Percentiles rank a stretch among this genome's conserved stretches.
Evolutionary conservation across 2,888 invertebrate species (phyloP).

Genomic region (Thera obeliscata): DNA sequence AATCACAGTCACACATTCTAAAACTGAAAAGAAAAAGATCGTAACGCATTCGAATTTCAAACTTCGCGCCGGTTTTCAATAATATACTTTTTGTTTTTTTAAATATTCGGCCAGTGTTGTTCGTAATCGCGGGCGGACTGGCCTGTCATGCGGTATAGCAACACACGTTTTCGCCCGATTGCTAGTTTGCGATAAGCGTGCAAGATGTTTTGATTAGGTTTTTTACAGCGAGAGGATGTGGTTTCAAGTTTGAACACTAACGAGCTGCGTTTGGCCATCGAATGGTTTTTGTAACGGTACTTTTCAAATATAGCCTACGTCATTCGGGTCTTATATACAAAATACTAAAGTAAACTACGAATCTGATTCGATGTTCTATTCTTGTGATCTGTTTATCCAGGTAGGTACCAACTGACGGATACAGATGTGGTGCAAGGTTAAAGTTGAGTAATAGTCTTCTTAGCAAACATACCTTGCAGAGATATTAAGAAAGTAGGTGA

Average conservation of each 20-base stretch:
- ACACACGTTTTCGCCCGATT: conserved; percentile 36
- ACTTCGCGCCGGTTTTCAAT: conserved; percentile 48
- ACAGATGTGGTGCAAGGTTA: conserved; percentile 34
- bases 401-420: conserved; percentile 13
- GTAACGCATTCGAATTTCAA: conserved; percentile 23
- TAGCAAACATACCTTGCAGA: background rate
- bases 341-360: conserved; percentile 12
- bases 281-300: conserved; percentile 35
- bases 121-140: conserved; percentile 57
- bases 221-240: conserved; percentile 44
- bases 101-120: conserved; percentile 47
- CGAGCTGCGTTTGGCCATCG: conserved; percentile 40
- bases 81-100: conserved; percentile 37
- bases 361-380: conserved; percentile 34
- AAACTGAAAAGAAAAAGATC: conserved; percentile 32
- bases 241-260: conserved; percentile 38
- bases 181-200: conserved; percentile 56
- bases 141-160: conserved; percentile 38
- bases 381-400: conserved; percentile 37
- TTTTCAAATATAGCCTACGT: conserved; percentile 15
- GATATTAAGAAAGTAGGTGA: background rate
- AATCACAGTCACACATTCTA: conserved; percentile 69
- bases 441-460: conserved; percentile 14
- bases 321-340: conserved; percentile 7
- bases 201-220: conserved; percentile 59